phyloP scores from a whole-genome alignment of 1,140 invertebrate species.

The Elymnias hypermnestra region DNA sequence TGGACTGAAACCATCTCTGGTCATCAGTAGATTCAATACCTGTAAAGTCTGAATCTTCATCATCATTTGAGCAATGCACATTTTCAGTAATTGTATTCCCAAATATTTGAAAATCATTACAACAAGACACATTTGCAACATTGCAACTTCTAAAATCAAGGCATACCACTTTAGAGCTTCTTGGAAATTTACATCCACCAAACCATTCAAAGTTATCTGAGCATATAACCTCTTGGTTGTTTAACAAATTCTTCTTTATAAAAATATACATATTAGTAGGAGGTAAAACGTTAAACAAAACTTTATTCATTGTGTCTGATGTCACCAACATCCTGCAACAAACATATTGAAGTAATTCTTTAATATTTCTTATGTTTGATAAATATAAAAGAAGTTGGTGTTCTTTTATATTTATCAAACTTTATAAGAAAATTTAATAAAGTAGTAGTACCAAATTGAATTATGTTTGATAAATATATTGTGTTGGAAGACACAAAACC shows the following conservation, averaged over 20 bases:
- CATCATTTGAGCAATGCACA: constrained; percentile 30
- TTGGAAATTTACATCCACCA: constrained; percentile 48
- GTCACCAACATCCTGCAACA: constrained; percentile 56
- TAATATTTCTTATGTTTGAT: too few relatives aligned
- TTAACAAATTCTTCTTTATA: constrained; percentile 42
- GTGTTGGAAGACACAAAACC: too few relatives aligned
- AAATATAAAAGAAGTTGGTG: too few relatives aligned
- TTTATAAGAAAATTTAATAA: too few relatives aligned
- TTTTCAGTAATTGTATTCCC: constrained; percentile 36
- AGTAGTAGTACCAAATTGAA: constrained; percentile 9
- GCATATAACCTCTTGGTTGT: constrained; percentile 36
- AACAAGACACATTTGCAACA: constrained; percentile 41
- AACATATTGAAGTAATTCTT: too few relatives aligned
- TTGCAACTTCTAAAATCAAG: constrained; percentile 45
- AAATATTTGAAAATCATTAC: constrained; percentile 57
- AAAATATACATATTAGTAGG: constrained; percentile 63
- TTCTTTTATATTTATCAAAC: too few relatives aligned
- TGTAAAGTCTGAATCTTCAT: constrained; percentile 28
- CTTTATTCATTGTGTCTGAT: constrained; percentile 46
- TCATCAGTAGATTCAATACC: constrained; percentile 51
- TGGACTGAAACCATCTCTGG: constrained; percentile 56
- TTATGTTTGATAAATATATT: constrained; percentile 4
- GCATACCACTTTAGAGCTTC: constrained; percentile 43
- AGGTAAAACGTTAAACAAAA: constrained; percentile 43
- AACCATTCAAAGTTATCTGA: constrained; percentile 43